These are phyloP conservation scores for Diaperis boleti DNA, from an alignment of 2,888 invertebrate genomes.

Conservation along the genomic window DNA sequence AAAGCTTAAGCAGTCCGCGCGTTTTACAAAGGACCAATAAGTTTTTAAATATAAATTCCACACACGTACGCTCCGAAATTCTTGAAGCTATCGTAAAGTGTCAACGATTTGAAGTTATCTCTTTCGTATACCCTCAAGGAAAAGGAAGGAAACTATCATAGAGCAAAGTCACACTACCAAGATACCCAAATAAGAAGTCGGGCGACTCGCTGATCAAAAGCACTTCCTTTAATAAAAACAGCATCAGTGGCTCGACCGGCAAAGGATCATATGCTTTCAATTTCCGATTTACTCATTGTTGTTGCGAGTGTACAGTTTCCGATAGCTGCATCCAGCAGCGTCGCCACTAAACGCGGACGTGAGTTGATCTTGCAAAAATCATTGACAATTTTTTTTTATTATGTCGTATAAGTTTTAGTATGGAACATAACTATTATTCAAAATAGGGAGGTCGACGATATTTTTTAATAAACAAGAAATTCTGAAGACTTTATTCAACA, in stretches of 20 bases:
- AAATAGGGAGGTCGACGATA: no score
- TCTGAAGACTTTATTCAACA: no score
- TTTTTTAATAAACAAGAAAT: no score
- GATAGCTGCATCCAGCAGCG: no score
- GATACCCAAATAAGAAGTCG: constrained; percentile 27
- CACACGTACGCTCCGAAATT: constrained; percentile 53
- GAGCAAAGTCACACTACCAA: constrained; percentile 18
- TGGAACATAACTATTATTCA: no score
- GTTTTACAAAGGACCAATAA: constrained; percentile 45
- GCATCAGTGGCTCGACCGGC: constrained; percentile 19
- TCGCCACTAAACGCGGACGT: no score
- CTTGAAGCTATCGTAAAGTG: constrained; percentile 50
- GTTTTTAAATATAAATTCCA: constrained; percentile 48
- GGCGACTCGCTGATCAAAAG: constrained; percentile 32
- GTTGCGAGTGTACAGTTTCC: constrained; percentile 39
- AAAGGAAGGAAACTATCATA: constrained; percentile 35
- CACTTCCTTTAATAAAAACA: constrained; percentile 27
- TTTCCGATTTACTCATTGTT: constrained; percentile 44
- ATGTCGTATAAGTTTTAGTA: no score
- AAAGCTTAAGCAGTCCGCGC: constrained; percentile 47
- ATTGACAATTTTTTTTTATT: no score
- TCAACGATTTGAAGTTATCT: constrained; percentile 57
- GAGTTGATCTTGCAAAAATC: no score
- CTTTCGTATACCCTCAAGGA: constrained; percentile 37
- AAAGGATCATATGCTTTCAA: constrained; percentile 41